Evolutionary conservation across 2,888 invertebrate genomes (phyloP).

Genomic region (Leptinotarsa rubiginosa): DNA sequence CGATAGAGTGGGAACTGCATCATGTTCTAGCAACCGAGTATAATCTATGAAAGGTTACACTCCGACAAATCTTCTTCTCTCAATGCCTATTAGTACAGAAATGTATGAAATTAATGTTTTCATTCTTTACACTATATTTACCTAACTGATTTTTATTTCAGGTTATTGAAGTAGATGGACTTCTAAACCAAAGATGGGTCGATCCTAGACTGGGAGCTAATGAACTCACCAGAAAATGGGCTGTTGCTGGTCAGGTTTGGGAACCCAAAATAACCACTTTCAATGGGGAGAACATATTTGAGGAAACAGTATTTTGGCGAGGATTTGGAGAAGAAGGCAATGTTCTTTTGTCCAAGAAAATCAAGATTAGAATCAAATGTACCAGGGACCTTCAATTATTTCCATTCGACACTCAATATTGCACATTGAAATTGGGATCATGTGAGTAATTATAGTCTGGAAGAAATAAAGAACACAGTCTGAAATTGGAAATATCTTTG

Average conservation of each 20-base stretch:
- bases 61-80: no score
- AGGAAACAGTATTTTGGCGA: slow-evolving; percentile 57
- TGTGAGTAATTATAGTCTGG: slow-evolving; percentile 49
- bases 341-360: slow-evolving; percentile 54
- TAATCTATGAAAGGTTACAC: no score
- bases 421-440: slow-evolving; percentile 56
- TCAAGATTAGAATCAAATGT: slow-evolving; percentile 47
- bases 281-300: slow-evolving; percentile 49
- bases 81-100: background rate
- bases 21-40: no score
- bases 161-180: slow-evolving; percentile 49
- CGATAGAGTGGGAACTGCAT: no score
- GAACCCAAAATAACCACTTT: slow-evolving; percentile 55
- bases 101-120: slow-evolving; percentile 2
- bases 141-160: slow-evolving; percentile 34
- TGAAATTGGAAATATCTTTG: background rate
- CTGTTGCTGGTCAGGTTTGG: slow-evolving; percentile 58
- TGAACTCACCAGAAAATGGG: slow-evolving; percentile 52
- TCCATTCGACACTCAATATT: slow-evolving; percentile 57
- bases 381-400: slow-evolving; percentile 51
- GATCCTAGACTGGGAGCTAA: slow-evolving; percentile 55
- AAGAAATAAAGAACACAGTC: background rate
- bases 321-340: slow-evolving; percentile 55
- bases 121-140: background rate
- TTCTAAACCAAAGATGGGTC: slow-evolving; percentile 56